Conservation (phyloP, 2,797 vertebrate genomes). For the Diglossa cyanea region DNA sequence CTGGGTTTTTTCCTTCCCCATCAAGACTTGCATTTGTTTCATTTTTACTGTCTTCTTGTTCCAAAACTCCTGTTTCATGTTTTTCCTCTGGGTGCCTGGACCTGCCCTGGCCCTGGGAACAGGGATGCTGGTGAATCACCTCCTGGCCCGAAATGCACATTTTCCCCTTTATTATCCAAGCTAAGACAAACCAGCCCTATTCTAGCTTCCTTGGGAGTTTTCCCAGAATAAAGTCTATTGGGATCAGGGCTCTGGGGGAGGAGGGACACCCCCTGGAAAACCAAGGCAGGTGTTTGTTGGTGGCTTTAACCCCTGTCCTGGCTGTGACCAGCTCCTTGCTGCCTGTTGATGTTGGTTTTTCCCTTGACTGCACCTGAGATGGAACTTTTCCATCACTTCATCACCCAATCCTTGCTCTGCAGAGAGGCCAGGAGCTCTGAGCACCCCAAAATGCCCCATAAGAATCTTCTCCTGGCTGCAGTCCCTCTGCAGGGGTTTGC, state of each 20-base stretch:
- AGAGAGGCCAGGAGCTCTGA: not conserved
- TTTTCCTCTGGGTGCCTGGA: not conserved
- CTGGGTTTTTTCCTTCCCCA: accelerated
- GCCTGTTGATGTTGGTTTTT: not conserved
- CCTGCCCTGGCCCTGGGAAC: not conserved
- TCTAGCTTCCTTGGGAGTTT: not conserved
- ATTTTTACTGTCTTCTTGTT: not conserved
- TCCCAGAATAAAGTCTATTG: not conserved
- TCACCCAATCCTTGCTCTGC: not conserved
- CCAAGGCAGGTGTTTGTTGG: not conserved
- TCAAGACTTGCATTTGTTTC: not conserved
- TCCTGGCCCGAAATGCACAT: not conserved
- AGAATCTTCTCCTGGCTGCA: not conserved
- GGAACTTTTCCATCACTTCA: not conserved
- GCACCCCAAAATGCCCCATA: not conserved
- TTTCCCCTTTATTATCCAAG: constrained; percentile 6
- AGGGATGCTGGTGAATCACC: constrained; percentile 30
- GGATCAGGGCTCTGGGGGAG: not conserved
- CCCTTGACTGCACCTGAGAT: not conserved
- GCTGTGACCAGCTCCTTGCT: not conserved
- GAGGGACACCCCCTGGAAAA: not conserved
- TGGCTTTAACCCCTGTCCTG: not conserved
- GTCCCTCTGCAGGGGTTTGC: not conserved
- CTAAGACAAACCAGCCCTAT: not conserved
- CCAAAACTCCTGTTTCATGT: not conserved